phyloP scores from a whole-genome alignment of 2,797 vertebrate genomes.

The Melanotaenia maccullochi region DNA sequence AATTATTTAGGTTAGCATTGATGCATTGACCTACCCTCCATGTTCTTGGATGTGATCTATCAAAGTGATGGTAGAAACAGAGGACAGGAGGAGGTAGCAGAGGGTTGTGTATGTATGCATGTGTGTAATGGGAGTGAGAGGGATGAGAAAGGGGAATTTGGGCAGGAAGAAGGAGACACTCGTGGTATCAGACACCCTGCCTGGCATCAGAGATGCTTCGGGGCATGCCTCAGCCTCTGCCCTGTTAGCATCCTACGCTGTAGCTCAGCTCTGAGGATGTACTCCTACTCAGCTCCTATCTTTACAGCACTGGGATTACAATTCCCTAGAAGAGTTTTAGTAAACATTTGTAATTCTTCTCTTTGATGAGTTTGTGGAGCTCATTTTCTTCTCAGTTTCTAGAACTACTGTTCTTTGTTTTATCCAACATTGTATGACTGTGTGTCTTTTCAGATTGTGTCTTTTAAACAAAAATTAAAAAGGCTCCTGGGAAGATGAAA shows the following conservation, averaged over 20 bases:
- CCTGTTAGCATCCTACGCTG: constrained; percentile 61
- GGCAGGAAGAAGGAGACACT: constrained; percentile 18
- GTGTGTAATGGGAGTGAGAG: background rate
- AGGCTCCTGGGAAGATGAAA: constrained; percentile 60
- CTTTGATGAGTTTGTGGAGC: constrained; percentile 24
- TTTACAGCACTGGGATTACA: constrained; percentile 47
- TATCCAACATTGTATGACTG: constrained; percentile 8
- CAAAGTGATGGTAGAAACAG: constrained; percentile 36
- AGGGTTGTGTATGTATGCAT: constrained; percentile 4
- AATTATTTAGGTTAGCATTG: constrained; percentile 77
- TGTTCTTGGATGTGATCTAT: constrained; percentile 76
- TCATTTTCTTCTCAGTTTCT: constrained; percentile 19
- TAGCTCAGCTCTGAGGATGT: constrained; percentile 42
- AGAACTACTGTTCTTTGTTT: constrained; percentile 19
- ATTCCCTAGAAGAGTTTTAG: constrained; percentile 46
- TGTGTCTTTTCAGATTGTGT: constrained; percentile 17
- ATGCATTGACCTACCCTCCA: constrained; percentile 75
- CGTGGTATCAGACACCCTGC: constrained; percentile 56
- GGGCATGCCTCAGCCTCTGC: constrained; percentile 67
- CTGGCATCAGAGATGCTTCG: constrained; percentile 64
- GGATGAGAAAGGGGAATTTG: constrained; percentile 28
- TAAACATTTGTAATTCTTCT: constrained; percentile 40
- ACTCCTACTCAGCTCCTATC: constrained; percentile 54
- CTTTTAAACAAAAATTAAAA: constrained; percentile 51
- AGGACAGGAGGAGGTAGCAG: background rate